phyloP scores from a whole-genome alignment of 1,140 invertebrate genomes.

The Drosophila sp. region DNA sequence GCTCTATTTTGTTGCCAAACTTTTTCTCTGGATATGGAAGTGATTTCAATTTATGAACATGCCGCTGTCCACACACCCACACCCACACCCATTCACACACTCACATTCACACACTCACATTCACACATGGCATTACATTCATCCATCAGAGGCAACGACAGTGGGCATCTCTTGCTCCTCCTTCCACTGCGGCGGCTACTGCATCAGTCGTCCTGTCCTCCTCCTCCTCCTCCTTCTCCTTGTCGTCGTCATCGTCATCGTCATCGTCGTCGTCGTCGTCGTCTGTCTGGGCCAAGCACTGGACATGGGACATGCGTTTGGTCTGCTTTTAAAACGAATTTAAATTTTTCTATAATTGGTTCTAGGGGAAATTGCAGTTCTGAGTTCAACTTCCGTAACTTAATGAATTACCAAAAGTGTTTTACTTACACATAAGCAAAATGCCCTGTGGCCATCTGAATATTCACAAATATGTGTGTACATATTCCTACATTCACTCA shows the following conservation, averaged over 20 bases:
- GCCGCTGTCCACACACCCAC: conserved; percentile 79
- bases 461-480: conserved; percentile 1
- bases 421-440: conserved; percentile 74
- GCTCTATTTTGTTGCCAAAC: conserved; percentile 74
- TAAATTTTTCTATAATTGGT: conserved; percentile 85
- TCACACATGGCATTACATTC: conserved; percentile 65
- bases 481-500: not conserved
- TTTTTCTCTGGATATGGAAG: conserved; percentile 78
- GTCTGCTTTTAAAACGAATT: conserved; percentile 83
- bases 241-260: conserved; percentile 7
- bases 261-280: conserved; percentile 11
- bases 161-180: conserved; percentile 26
- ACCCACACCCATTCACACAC: conserved; percentile 22
- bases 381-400: conserved; percentile 85
- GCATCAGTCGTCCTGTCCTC: conserved; percentile 2
- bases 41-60: conserved; percentile 85
- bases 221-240: conserved; percentile 7
- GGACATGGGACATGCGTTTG: conserved; percentile 66
- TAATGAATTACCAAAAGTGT: conserved; percentile 85
- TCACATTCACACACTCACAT: conserved; percentile 22
- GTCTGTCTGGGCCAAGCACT: conserved; percentile 50
- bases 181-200: not conserved
- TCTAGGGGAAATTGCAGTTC: conserved; percentile 85
- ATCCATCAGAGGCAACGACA: conserved; percentile 64
- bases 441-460: conserved; percentile 68